A percentile compares a stretch with the other conserved stretches of the same genome.
phyloP scores from a whole-genome alignment of 2,113 vertebrate genomes.

The Tupaia tana region DNA sequence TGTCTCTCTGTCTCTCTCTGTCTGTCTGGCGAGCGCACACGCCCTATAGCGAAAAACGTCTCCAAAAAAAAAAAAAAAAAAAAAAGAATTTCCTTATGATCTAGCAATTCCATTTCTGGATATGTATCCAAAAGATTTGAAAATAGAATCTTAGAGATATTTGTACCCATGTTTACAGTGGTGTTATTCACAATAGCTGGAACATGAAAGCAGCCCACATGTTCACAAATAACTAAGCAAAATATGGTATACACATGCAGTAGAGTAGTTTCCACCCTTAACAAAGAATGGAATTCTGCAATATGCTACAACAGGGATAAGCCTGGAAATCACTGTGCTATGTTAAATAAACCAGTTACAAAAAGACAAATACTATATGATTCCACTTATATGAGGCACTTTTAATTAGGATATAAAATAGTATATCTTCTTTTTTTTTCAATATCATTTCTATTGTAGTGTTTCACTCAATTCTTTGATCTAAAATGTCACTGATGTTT shows the following conservation, averaged over 20 bases:
- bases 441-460: background rate
- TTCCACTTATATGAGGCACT: background rate
- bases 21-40: too few relatives aligned
- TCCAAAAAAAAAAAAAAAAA: too few relatives aligned
- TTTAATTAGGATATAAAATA: background rate
- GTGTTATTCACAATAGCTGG: too few relatives aligned
- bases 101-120: background rate
- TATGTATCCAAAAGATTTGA: background rate
- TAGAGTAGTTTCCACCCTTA: background rate
- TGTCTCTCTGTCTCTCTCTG: too few relatives aligned
- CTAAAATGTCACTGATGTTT: slow-evolving; percentile 59
- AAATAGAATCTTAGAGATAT: background rate
- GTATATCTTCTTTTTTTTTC: too few relatives aligned
- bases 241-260: background rate
- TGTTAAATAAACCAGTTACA: background rate
- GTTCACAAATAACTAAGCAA: background rate
- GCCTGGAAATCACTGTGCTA: background rate
- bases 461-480: background rate
- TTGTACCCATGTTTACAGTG: background rate
- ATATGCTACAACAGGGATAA: background rate
- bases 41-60: too few relatives aligned
- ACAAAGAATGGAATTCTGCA: background rate
- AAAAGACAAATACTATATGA: background rate
- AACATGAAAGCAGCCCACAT: too few relatives aligned
- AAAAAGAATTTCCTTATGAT: background rate